Base-by-base conservation (phyloP, 2,113 vertebrate genomes). In the Mus spicilegus region DNA sequence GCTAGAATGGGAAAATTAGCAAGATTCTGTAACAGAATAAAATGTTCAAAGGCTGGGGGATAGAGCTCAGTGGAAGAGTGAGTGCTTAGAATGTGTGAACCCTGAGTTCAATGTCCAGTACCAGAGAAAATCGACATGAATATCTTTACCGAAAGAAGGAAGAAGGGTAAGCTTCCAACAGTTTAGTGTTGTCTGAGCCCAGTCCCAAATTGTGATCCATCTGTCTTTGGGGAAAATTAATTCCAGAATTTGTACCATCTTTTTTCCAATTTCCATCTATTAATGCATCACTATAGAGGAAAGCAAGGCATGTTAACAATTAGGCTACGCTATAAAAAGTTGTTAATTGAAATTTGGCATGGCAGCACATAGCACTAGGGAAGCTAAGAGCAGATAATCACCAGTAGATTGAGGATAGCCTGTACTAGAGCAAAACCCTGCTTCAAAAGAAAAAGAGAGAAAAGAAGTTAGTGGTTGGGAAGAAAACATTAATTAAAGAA, bases 271-370 rank as follows among this genome's bases (percentile, higher is more conserved):
- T 86, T 77, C 10, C 63, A 33, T 30, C 63, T 46, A 91, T 58
- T 70, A 91, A 91, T 90, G 77, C 22, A 86, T 78, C n/a, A 91
- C 30, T 86, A 7, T 30, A 58, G 22, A 54, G 3, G 26, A 95
- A 91, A 91, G 84, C 70, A 90, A 77, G n/a, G 14, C 28, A 94
- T 39, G 39, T 30, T 63, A 84, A 22, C 46, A 85, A 70, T 91
- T 91, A 78, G 61, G 10, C 12, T 78, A 86, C 70, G 28, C 33
- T 30, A 61, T 77, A 56, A 86, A 63, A 19, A 73, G 46, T 70
- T 70, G 46, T 87, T 87, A 17, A 39, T 9, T 73, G 36, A 88
- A 56, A 22, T 5, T 49, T 54, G 69, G 36, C 12, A 56, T 39
- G 69, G 36, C 6, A 9, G 33, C 49, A 73, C 65, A 72, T 17